These are phyloP conservation scores for Zygogramma bicolorata DNA, from an alignment of 2,888 invertebrate species.

Conservation along the genomic window DNA sequence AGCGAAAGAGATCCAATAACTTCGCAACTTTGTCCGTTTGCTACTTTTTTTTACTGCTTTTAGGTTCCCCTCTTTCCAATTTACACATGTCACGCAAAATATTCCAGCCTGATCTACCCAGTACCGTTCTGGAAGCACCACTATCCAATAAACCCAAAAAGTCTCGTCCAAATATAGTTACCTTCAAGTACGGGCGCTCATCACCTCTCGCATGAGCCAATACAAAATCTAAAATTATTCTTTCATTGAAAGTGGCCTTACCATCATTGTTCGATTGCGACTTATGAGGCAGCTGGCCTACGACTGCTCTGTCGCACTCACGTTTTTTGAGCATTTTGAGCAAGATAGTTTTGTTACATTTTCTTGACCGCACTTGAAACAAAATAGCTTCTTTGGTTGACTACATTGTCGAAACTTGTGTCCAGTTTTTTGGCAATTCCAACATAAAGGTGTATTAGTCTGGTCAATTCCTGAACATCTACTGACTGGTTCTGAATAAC, in stretches of 20 bases:
- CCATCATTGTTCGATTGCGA: no score
- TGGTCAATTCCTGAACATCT: not conserved
- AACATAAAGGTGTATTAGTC: not conserved
- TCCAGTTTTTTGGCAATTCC: slow-evolving; percentile 12
- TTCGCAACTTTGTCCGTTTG: no score
- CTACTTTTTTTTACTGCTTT: not conserved
- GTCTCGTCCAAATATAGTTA: no score
- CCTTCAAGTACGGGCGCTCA: not conserved
- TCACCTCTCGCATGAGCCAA: not conserved
- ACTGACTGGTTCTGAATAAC: not conserved
- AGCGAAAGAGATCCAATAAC: no score
- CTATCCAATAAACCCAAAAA: no score
- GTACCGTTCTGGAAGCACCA: no score
- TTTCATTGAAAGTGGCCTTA: no score
- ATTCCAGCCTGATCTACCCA: not conserved
- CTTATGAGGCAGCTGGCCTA: no score
- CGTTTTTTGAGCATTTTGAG: not conserved
- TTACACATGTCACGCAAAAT: not conserved
- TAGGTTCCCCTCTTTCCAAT: not conserved
- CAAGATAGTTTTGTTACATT: not conserved
- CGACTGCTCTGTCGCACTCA: not conserved
- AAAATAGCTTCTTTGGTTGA: not conserved
- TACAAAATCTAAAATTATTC: no score
- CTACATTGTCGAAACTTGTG: not conserved
- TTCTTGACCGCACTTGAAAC: not conserved